Conservation (phyloP, 2,113 vertebrate genomes). For the Rhizomys pruinosus region DNA sequence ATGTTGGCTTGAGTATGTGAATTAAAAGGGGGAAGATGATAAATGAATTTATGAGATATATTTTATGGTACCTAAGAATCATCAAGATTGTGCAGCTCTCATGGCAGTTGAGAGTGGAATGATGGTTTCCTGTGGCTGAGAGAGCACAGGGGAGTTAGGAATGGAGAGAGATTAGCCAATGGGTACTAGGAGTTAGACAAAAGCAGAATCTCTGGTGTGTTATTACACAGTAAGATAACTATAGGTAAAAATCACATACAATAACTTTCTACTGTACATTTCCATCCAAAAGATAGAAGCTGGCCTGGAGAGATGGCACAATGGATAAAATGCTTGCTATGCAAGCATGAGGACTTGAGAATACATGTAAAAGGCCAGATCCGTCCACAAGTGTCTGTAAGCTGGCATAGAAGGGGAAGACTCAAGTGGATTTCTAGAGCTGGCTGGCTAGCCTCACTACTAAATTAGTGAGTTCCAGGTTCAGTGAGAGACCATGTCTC, state of each 20-base stretch:
- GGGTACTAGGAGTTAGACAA: neutral
- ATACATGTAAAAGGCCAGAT: neutral
- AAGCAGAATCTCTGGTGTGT: neutral
- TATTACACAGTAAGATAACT: neutral
- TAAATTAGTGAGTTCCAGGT: neutral
- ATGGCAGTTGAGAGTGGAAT: neutral
- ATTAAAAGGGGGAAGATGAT: neutral
- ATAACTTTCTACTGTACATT: neutral
- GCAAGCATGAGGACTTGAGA: neutral
- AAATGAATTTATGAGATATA: slow-evolving; percentile 23
- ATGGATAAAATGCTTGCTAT: neutral
- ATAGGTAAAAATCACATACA: neutral
- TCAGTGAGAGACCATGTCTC: neutral
- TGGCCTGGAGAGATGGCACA: neutral
- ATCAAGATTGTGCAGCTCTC: neutral
- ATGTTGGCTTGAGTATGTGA: slow-evolving; percentile 16
- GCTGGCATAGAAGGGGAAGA: neutral
- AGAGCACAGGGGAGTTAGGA: neutral
- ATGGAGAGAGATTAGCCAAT: neutral
- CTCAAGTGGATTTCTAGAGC: neutral
- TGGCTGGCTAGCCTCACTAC: neutral
- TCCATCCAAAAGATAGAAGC: neutral
- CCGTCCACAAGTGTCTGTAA: neutral
- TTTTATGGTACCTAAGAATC: slow-evolving; percentile 1
- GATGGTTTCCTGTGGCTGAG: neutral